phyloP scores from a whole-genome alignment of 1,140 invertebrate genomes.

The Drosophila dunni region DNA sequence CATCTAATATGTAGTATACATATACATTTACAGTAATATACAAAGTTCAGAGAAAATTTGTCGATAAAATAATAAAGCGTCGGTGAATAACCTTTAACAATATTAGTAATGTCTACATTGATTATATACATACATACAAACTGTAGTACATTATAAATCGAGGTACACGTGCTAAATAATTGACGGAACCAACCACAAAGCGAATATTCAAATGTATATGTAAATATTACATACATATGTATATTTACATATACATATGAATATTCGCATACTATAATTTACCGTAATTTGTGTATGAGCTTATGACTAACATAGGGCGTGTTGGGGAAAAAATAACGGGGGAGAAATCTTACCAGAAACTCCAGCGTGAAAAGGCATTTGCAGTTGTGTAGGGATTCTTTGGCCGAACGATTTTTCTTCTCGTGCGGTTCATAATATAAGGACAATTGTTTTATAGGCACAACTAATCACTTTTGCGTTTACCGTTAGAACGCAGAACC shows the following conservation, averaged over 20 bases:
- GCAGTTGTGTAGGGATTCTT: conserved; percentile 76
- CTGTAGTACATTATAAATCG: conserved; percentile 32
- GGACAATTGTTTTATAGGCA: conserved; percentile 10
- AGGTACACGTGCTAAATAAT: conserved; percentile 56
- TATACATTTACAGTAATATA: conserved; percentile 6
- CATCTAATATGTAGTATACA: conserved; percentile 46
- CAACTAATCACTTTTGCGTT: conserved; percentile 40
- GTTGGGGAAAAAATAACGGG: neutral
- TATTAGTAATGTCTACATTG: conserved; percentile 3
- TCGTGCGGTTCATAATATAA: conserved; percentile 77
- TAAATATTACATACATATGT: no score
- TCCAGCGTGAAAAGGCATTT: conserved; percentile 77
- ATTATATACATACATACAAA: conserved; percentile 13
- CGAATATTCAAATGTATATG: no score
- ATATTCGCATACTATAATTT: conserved; percentile 26
- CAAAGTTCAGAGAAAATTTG: conserved; percentile 2
- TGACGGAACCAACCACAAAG: conserved; percentile 2
- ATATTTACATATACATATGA: no score
- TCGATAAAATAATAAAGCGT: conserved; percentile 15
- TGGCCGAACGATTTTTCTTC: conserved; percentile 73
- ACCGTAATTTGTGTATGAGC: conserved; percentile 46
- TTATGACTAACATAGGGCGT: conserved; percentile 23
- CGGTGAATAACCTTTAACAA: conserved; percentile 35
- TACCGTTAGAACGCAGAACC: conserved; percentile 53
- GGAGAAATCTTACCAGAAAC: conserved; percentile 73